A percentile compares a stretch with the other conserved stretches of the same genome.
Evolutionary conservation across 2,888 invertebrate genomes (phyloP).

Genomic region (Drosophila colorata): DNA sequence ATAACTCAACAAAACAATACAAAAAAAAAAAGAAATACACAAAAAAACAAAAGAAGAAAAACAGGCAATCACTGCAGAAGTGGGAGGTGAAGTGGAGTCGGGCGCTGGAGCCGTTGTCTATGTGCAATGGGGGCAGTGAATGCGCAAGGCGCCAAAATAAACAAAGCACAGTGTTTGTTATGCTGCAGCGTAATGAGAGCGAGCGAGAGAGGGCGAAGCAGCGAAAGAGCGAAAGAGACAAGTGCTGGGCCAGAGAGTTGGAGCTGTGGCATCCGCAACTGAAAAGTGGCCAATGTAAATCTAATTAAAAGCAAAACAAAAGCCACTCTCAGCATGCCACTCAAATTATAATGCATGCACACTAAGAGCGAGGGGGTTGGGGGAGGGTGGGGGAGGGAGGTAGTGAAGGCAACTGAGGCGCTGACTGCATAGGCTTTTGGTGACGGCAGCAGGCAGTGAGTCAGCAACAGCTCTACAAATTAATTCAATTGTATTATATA

Average conservation of each 20-base stretch:
- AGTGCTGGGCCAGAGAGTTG: not conserved
- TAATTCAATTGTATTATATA: too few species aligned
- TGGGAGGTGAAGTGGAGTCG: not conserved
- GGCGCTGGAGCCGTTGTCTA: slow-evolving; percentile 17
- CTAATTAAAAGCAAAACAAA: slow-evolving; percentile 81
- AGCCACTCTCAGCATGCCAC: slow-evolving; percentile 81
- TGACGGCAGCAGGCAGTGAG: slow-evolving; percentile 24
- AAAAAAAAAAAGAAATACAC: slow-evolving; percentile 10
- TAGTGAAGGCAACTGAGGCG: not conserved
- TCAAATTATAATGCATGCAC: slow-evolving; percentile 77
- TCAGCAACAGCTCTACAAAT: not conserved
- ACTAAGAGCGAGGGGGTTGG: slow-evolving; percentile 5
- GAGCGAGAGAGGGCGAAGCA: not conserved
- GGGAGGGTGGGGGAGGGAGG: too few species aligned
- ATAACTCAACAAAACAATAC: slow-evolving; percentile 63
- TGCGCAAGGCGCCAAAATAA: slow-evolving; percentile 77
- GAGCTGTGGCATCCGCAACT: slow-evolving; percentile 62
- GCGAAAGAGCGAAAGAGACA: not conserved
- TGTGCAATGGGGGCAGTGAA: slow-evolving; percentile 40
- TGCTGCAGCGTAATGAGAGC: slow-evolving; percentile 56
- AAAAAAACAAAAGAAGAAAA: slow-evolving; percentile 23
- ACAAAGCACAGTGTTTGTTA: slow-evolving; percentile 74
- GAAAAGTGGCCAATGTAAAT: slow-evolving; percentile 82
- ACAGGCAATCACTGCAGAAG: slow-evolving; percentile 31
- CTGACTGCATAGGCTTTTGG: slow-evolving; percentile 9